Base-by-base conservation (phyloP, 1,140 invertebrate genomes). In the Acromyrmex echinatior region DNA sequence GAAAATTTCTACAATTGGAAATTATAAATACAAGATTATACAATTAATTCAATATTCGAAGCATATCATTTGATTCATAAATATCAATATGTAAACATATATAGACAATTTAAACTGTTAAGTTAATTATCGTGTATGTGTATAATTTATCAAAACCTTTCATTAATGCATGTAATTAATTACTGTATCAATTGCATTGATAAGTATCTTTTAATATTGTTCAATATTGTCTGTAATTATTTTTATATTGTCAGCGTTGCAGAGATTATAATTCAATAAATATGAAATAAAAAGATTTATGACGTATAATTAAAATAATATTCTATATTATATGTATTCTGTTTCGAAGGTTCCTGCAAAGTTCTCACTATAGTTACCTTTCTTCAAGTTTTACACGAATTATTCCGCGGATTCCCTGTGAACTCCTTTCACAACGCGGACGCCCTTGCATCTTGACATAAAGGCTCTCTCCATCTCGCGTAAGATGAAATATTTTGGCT, bases 401-500 rank as follows among this genome's bases (percentile, higher is more conserved):
- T 84, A 84, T 76, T 84, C 70, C 10, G 39, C 62, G 58, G 70
- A 84, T 76, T 84, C 35, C 56, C 56, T 25, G 68, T 62, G 80
- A 82, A 82, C 39, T 74, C 56, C 80, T 82, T 51, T 84, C 70
- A 76, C 70, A 84, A 62, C 70, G 70, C 70, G 58, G 56, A 62
- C 56, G 39, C 80, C 56, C 56, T 76, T 74, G 39, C 80, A 21
- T 84, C 80, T 84, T 84, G 80, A 84, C 80, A 84, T 84, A 84
- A 76, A 84, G 70, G 68, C 39, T 63, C 58, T 51, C 78, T 35
- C 60, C 56, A 70, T 25, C 25, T 84, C 70, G 21, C 80, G n/a
- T 84, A 84, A 74, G 80, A 84, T 84, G 80, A 84, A 84, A 84
- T 84, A 84, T 84, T 84, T 84, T 76, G 80, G 80, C 80, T 84